Base-by-base conservation (phyloP, 2,797 vertebrate species). In the Acrossocheilus wenchowensis region DNA sequence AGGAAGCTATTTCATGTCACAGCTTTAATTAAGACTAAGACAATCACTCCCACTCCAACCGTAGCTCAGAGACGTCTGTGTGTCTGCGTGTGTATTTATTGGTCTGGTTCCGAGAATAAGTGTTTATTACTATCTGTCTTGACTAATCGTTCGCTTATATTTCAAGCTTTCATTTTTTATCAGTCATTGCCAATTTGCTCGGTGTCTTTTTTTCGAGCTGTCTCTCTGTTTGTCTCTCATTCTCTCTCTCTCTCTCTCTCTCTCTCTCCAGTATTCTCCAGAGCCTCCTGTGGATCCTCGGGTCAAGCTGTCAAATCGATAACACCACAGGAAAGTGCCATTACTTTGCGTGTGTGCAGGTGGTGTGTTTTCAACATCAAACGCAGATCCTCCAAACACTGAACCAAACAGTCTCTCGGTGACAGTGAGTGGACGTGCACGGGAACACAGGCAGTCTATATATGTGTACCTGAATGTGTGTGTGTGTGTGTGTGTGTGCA, bases 1-100 rank as follows among this genome's bases (percentile, higher is more conserved):
- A 74, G 39, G 60, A 81, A 74, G 57, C 74, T 48, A 85, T 87
- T 85, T 78, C 17, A 66, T 45, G 80, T 60, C 80, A 79, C 74
- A 75, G 68, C 69, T 86, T 89, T 78, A 89, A 87, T 87, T 83
- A 83, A 78, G 78, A 75, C 86, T 60, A 87, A 78, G 78, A 75
- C 86, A 68, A 87, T 83, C 74, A 86, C 75, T 89, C 80, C 36
- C 43, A 80, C 74, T 80, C 50, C 41, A 74, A 75, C 71, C 26
- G 30, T 23, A 43, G 54, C 81, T 69, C 41, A 9, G 71, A 26
- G 83, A 77, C 41, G 34, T 41, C 50, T 45, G 71, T 26, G 62
- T 71, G 60, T 43, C 30, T 68, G 14, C 12, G 57, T 86, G 69
- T 72, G 19, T 78, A 57, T 62, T 34, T 84, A 48, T 86, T 21